These are phyloP conservation scores for Ceratotherium simum DNA, from an alignment of 2,113 vertebrate genomes.

Conservation along the genomic window DNA sequence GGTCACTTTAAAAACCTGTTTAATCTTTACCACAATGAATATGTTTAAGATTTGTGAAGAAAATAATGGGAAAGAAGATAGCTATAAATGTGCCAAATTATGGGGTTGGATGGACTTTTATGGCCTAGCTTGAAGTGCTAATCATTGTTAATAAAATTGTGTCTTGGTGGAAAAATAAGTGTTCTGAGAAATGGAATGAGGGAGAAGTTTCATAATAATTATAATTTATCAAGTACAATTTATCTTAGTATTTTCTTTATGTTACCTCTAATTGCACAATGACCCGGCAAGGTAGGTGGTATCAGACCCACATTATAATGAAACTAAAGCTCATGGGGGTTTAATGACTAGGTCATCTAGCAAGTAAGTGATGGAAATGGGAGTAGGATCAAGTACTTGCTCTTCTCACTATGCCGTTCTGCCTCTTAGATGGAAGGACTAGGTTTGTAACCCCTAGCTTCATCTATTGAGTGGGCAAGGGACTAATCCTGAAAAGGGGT, in stretches of 20 bases:
- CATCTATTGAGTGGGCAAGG: not conserved
- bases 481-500: not conserved
- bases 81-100: not conserved
- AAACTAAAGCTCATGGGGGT: not conserved
- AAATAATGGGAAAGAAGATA: not conserved
- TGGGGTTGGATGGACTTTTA: not conserved
- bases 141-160: slow-evolving; percentile 9
- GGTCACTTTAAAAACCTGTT: slow-evolving; percentile 39
- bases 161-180: not conserved
- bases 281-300: not conserved
- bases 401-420: not conserved
- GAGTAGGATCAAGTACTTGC: not conserved
- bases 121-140: not conserved
- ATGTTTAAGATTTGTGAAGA: slow-evolving; percentile 38
- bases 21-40: not conserved
- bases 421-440: not conserved
- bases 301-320: not conserved
- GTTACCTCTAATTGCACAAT: not conserved
- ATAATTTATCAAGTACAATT: not conserved
- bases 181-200: not conserved
- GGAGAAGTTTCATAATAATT: not conserved
- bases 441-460: not conserved
- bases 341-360: not conserved
- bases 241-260: not conserved
- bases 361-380: not conserved